Evolutionary conservation across 2,797 vertebrate genomes (phyloP), one percentile per base, ranked within the genome.

Genomic region (Phataginus tricuspis): DNA sequence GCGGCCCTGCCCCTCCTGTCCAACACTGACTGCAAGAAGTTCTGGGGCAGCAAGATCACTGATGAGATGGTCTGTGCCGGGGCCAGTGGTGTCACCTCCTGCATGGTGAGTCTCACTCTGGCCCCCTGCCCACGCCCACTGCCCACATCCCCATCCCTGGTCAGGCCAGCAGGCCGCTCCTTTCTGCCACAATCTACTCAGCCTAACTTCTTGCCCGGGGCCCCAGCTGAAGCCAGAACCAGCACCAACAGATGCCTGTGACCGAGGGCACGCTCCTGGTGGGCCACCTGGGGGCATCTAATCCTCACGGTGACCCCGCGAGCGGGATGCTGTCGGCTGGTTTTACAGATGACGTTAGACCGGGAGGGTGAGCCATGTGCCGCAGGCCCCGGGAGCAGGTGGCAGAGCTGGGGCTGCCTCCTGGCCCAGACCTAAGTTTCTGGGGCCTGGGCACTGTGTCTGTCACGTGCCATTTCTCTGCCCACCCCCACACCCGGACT

Each of bases 51-150:
- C 82, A 98, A 19, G 96, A 97, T 99, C 98, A 97, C 61, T 0
- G 11, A 98, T 6, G 0, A 98, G 39, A 99, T 99, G 99, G 95
- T 99, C 96, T 99, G 99, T 0, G 99, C 99, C 0, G 99, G 99
- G 0, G 99, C 98, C 2, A 97, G 98, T 0, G 99, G 99, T 1
- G 98, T 78, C 42, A 99, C 99, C 45, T 99, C 99, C 25, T 29
- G 55, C 16, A 51, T 19, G 72, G 72, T 75, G 5, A 2, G 27
- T 27, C 27, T 25, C 4, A 25, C 71, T 5, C 71, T 7, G 72
- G 42, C 71, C 45, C 27, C 71, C n/a, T 8, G 31, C 64, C n/a
- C 8, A 4, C 64, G 8, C n/a, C 13, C 31, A 7, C 64, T 3
- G 14, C 3, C n/a, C 64, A 1, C 31, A 45, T 7, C 64, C 64